Evolutionary conservation across 1,140 invertebrate species (phyloP).

Genomic region (Amphibalanus amphitrite): DNA sequence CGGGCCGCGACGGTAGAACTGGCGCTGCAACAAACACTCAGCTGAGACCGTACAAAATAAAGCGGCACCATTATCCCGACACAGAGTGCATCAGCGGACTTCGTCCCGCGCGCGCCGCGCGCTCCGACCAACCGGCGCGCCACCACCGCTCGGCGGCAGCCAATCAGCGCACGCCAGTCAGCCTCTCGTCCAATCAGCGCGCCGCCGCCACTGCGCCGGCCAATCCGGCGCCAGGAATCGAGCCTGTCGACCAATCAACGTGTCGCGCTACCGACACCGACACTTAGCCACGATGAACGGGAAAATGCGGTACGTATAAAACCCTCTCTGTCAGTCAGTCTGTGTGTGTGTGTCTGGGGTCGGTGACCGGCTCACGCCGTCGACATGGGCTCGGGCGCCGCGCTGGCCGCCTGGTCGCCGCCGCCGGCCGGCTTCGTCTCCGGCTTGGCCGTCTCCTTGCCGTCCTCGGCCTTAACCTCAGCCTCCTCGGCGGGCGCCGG

Average conservation of each 20-base stretch:
- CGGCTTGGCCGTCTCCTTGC: neutral
- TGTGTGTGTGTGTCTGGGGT: no score
- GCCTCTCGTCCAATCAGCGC: neutral
- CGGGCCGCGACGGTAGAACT: neutral
- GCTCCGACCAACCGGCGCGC: no score
- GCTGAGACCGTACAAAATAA: neutral
- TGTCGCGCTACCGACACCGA: neutral
- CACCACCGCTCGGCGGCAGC: neutral
- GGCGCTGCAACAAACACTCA: neutral
- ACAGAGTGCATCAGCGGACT: neutral
- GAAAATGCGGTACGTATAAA: neutral
- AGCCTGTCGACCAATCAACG: neutral
- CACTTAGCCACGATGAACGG: neutral
- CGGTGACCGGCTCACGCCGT: neutral
- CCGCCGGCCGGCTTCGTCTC: neutral
- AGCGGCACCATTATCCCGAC: neutral
- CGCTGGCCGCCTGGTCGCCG: neutral
- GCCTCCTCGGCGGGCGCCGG: neutral
- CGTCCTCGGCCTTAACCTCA: neutral
- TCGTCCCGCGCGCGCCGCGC: no score
- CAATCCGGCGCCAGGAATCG: neutral
- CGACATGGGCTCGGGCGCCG: neutral
- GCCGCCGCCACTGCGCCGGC: no score
- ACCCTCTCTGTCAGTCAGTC: neutral
- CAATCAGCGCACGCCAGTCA: neutral